A percentile compares a stretch with the other conserved stretches of the same genome.
Conservation (phyloP, 2,888 invertebrate genomes). For the Folsomia candida region DNA sequence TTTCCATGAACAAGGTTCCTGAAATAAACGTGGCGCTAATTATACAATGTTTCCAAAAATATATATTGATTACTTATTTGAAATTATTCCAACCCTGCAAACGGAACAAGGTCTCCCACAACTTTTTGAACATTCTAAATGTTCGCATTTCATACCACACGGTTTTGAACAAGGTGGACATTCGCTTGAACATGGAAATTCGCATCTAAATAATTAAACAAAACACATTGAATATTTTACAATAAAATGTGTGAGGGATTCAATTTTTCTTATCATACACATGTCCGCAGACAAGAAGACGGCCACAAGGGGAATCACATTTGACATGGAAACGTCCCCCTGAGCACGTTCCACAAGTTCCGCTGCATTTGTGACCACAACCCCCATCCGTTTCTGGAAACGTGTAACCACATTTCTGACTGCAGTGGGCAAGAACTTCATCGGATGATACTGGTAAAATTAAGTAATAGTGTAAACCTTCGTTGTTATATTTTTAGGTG, state of each 20-base stretch:
- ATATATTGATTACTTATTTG: too few relatives aligned
- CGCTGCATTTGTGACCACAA: constrained; percentile 51
- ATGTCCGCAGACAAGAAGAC: constrained; percentile 64
- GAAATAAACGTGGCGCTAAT: neutral
- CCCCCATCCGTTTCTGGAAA: constrained; percentile 28
- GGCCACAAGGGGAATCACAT: constrained; percentile 61
- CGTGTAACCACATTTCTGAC: constrained; percentile 9
- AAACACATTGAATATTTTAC: neutral
- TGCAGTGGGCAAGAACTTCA: constrained; percentile 47
- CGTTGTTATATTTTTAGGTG: too few relatives aligned
- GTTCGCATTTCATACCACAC: constrained; percentile 45
- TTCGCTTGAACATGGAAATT: constrained; percentile 49
- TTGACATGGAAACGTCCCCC: constrained; percentile 64
- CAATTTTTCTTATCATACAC: constrained; percentile 45
- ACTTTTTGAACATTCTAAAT: constrained; percentile 34
- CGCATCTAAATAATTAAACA: constrained; percentile 29
- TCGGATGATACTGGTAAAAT: too few relatives aligned
- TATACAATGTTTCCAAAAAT: neutral
- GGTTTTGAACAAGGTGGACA: constrained; percentile 52
- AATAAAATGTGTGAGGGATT: neutral
- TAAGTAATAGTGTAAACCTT: too few relatives aligned
- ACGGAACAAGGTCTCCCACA: constrained; percentile 40
- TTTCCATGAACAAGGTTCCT: constrained; percentile 37
- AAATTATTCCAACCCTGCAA: too few relatives aligned
- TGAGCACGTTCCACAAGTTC: constrained; percentile 61